Conservation (phyloP, 2,797 vertebrate species). For the Brotogeris chrysoptera region DNA sequence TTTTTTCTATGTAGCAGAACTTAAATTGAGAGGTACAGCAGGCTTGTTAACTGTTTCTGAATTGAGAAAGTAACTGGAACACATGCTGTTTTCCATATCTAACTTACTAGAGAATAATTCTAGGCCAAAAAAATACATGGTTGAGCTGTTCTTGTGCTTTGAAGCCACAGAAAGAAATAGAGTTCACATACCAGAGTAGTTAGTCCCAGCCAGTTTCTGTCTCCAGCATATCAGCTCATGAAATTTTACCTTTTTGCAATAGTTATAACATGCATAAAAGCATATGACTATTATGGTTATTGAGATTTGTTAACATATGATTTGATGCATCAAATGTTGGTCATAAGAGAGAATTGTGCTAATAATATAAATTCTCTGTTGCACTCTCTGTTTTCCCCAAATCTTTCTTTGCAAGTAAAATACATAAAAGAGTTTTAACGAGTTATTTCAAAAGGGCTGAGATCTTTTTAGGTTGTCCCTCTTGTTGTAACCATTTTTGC, state of each 20-base stretch:
- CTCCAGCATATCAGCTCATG: conserved; percentile 40
- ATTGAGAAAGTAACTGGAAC: neutral
- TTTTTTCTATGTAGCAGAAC: neutral
- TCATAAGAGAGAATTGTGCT: neutral
- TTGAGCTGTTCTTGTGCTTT: conserved; percentile 14
- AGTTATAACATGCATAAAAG: neutral
- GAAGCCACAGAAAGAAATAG: neutral
- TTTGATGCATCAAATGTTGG: neutral
- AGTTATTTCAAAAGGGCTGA: neutral
- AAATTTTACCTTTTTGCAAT: conserved; percentile 7
- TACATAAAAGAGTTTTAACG: neutral
- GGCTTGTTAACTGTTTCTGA: neutral
- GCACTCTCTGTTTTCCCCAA: neutral
- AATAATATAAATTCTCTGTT: neutral
- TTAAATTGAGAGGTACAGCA: neutral
- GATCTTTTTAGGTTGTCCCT: neutral
- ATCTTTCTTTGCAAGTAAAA: neutral
- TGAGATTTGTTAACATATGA: neutral
- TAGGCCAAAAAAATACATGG: neutral
- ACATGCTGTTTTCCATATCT: neutral
- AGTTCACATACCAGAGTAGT: conserved; percentile 12
- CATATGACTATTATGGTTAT: neutral
- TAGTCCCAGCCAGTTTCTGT: conserved; percentile 34
- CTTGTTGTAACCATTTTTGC: neutral
- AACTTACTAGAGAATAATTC: neutral